Evolutionary conservation across 2,797 vertebrate species (phyloP), one percentile per base, ranked within the genome.

Genomic region (Hoplostethus mediterraneus): DNA sequence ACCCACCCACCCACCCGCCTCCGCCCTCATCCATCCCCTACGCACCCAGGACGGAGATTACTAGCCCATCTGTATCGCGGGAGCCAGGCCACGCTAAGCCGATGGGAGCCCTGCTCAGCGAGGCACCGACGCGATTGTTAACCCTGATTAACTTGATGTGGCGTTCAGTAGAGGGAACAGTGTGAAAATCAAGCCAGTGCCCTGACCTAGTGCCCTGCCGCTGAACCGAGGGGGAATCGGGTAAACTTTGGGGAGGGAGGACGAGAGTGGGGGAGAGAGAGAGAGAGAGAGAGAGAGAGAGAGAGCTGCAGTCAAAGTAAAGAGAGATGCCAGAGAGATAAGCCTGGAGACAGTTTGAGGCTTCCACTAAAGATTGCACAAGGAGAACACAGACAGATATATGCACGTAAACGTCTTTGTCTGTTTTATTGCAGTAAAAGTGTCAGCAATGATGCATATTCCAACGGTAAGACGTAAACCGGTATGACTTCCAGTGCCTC

Each of bases 121-220:
- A 90, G 87, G 85, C 89, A 78, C 90, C 74, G 76, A 77, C 75
- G 61, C 85, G 82, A 81, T 95, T 92, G 94, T 95, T 95, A 95
- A 94, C 93, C 94, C 94, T 89, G 94, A 95, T 95, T 95, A 95
- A 94, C 86, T 86, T 94, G 94, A 95, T 83, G 93, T 91, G 93
- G 83, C 81, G 66, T 80, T 93, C 74, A 73, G 85, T 82, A 56
- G 87, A 82, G 86, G 87, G 87, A 94, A 91, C 91, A 87, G 94
- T 95, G 93, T 95, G 94, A 95, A 95, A 94, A 95, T 94, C 93
- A 90, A 90, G 88, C 77, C 70, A 75, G 85, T 75, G 92, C 77
- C 63, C 38, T 90, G 93, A 95, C 95, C 95, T 71, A 95, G 86
- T 95, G 94, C 87, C 94, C 95, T 69, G 83, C 83, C 81, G 2